Evolutionary conservation across 2,888 invertebrate species (phyloP), one percentile per base, ranked within the genome.

Genomic region (Oxystoma pomonae): DNA sequence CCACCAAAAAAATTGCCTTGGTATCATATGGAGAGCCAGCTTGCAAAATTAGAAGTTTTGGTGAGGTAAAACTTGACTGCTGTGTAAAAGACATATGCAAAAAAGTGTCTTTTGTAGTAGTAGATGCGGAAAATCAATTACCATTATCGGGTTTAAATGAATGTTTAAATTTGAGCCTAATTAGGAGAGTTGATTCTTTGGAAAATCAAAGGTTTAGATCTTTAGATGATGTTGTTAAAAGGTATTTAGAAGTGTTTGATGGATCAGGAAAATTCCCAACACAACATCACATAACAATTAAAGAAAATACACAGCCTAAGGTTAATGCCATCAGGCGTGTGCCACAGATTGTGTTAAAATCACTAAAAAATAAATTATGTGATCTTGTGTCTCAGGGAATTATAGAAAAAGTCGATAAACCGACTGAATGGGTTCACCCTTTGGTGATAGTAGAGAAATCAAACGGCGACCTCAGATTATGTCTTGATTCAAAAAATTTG

Each of bases 201-300:
- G n/a, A n/a, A n/a, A n/a, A n/a, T n/a, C n/a, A n/a, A n/a, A n/a
- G n/a, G n/a, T n/a, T n/a, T n/a, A n/a, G n/a, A n/a, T n/a, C n/a
- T n/a, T n/a, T n/a, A n/a, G n/a, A n/a, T n/a, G n/a, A n/a, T n/a
- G n/a, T n/a, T n/a, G n/a, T n/a, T n/a, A n/a, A n/a, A 51, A 20
- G 49, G 16, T 65, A 63, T 55, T n/a, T 55, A 16, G 5, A 55
- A 16, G 60, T 65, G n/a, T 69, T 66, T 62, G 59, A 68, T 59
- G 64, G 62, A 5, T 51, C 68, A 16, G 64, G 64, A 52, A 60
- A 56, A 17, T 67, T 67, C 58, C 65, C 66, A 17, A 51, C 20
- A 50, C 20, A 68, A 63, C 63, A 69, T 65, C 62, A 67, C 18
- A 68, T 69, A 50, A 63, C 61, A 9, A 57, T 67, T 19, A 67